Conservation (phyloP, 2,113 vertebrate genomes). For the Burhinus oedicnemus region DNA sequence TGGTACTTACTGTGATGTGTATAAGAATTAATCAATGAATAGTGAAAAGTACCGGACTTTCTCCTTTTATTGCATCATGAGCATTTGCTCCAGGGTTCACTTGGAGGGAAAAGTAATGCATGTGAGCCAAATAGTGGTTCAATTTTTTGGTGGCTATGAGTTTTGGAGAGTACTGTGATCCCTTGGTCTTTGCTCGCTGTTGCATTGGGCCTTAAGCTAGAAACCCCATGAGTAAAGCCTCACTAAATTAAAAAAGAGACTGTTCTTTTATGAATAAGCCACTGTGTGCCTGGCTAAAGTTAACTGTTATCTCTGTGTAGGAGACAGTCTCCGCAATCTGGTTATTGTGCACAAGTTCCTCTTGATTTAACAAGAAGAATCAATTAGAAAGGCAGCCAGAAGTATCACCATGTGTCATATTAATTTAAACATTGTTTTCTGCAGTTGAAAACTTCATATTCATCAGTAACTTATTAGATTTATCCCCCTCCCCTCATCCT, state of each 20-base stretch:
- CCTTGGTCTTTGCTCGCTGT: neutral
- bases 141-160: neutral
- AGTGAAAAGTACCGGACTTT: neutral
- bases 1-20: neutral
- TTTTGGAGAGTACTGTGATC: neutral
- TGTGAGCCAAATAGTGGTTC: neutral
- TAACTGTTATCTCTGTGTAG: neutral
- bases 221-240: neutral
- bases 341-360: neutral
- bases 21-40: neutral
- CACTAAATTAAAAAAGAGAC: neutral
- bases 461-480: conserved; percentile 3
- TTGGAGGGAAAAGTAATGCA: neutral
- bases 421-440: conserved; percentile 46
- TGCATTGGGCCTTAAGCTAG: neutral
- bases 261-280: neutral
- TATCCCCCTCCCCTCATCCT: neutral
- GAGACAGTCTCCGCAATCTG: neutral
- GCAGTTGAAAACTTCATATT: conserved; percentile 52
- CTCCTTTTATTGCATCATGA: neutral
- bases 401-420: neutral
- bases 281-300: neutral
- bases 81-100: neutral
- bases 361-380: conserved; percentile 36
- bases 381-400: conserved; percentile 42